These are phyloP conservation scores for Heterodera schachtii DNA, from an alignment of 1,140 invertebrate genomes.

Conservation along the genomic window DNA sequence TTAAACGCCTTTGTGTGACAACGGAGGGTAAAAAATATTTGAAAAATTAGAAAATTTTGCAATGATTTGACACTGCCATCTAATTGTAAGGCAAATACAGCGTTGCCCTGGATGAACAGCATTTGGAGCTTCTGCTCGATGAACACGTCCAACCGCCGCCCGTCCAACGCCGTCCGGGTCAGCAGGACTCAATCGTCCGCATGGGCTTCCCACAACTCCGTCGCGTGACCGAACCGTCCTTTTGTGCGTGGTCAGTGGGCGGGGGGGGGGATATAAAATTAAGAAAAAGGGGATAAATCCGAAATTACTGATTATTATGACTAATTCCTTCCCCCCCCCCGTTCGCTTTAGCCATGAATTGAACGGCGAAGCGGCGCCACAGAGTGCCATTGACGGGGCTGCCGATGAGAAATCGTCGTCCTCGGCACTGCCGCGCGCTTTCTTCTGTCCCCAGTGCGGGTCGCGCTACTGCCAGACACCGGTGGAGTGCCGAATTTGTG, in stretches of 20 bases:
- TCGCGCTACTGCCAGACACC: slow-evolving; percentile 41
- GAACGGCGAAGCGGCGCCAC: neutral
- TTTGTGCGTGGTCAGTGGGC: slow-evolving; percentile 29
- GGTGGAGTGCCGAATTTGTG: slow-evolving; percentile 40
- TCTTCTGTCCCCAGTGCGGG: slow-evolving; percentile 38
- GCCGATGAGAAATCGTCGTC: neutral
- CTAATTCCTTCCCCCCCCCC: too few relatives aligned
- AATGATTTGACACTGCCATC: neutral
- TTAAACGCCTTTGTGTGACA: slow-evolving; percentile 37
- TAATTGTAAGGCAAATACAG: slow-evolving; percentile 42
- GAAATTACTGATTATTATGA: neutral
- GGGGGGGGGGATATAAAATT: too few relatives aligned
- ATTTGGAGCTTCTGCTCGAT: slow-evolving; percentile 36
- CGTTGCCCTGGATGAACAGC: slow-evolving; percentile 39
- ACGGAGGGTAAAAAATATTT: slow-evolving; percentile 26
- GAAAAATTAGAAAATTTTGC: too few relatives aligned
- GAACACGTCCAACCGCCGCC: slow-evolving; percentile 42
- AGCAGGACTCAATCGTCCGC: slow-evolving; percentile 36
- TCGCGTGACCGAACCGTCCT: slow-evolving; percentile 22
- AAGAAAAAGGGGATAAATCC: too few relatives aligned
- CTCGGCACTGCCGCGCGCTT: slow-evolving; percentile 12
- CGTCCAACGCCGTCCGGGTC: slow-evolving; percentile 19
- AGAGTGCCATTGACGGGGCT: neutral
- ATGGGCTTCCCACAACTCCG: slow-evolving; percentile 35
- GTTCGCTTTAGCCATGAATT: slow-evolving; percentile 35